These are phyloP conservation scores for Melinaea marsaeus DNA, from an alignment of 2,888 invertebrate genomes.

Conservation along the genomic window DNA sequence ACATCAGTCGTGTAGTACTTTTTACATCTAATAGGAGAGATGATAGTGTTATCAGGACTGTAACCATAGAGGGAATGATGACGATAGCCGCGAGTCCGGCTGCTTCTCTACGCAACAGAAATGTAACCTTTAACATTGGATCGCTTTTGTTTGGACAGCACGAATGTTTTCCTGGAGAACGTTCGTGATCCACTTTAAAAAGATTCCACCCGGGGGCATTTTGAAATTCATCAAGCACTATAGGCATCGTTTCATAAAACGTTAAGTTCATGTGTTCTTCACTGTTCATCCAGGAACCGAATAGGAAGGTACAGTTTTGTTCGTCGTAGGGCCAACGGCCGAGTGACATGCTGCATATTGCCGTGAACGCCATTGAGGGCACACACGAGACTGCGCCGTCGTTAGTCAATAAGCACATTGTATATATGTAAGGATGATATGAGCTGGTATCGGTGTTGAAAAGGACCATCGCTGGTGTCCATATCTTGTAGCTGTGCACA, in stretches of 20 bases:
- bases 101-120: conserved; percentile 77
- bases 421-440: conserved; percentile 57
- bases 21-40: conserved; percentile 77
- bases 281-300: conserved; percentile 83
- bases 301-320: conserved; percentile 81
- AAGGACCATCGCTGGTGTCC: conserved; percentile 87
- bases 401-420: conserved; percentile 71
- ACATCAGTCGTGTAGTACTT: conserved; percentile 73
- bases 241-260: conserved; percentile 52
- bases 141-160: conserved; percentile 79
- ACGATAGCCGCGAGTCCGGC: conserved; percentile 77
- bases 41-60: conserved; percentile 77
- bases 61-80: conserved; percentile 75
- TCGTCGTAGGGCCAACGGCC: conserved; percentile 82
- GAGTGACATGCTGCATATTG: conserved; percentile 78
- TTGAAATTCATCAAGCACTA: conserved; percentile 65
- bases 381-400: conserved; percentile 80
- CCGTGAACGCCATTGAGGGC: conserved; percentile 75
- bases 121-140: conserved; percentile 77
- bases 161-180: conserved; percentile 66
- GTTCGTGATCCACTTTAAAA: conserved; percentile 57
- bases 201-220: conserved; percentile 80
- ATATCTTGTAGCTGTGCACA: conserved; percentile 82
- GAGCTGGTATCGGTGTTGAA: conserved; percentile 79
- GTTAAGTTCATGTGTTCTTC: conserved; percentile 80